phyloP scores from a whole-genome alignment of 2,113 vertebrate genomes.

The Tragelaphus buxtoni region DNA sequence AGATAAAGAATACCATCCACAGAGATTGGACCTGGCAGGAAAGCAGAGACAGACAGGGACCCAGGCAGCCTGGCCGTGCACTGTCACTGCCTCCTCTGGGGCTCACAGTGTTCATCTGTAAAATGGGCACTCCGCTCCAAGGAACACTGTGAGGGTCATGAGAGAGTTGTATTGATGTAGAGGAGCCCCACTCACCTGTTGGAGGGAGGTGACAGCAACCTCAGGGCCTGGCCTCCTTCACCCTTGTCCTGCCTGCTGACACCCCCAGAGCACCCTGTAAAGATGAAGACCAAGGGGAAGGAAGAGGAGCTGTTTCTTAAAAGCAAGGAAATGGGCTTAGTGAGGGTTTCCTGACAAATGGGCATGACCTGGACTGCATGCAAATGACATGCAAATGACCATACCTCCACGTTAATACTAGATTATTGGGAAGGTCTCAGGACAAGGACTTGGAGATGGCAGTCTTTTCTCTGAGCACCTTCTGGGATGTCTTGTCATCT shows the following conservation, averaged over 20 bases:
- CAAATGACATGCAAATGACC: neutral
- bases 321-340: neutral
- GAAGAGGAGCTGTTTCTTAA: neutral
- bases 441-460: neutral
- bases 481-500: neutral
- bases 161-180: neutral
- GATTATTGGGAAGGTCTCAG: neutral
- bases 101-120: neutral
- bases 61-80: neutral
- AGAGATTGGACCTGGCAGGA: neutral
- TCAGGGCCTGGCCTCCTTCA: neutral
- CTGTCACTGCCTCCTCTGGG: accelerated
- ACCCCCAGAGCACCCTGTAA: neutral
- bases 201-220: neutral
- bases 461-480: neutral
- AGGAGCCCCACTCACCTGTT: neutral
- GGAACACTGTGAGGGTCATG: neutral
- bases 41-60: accelerated
- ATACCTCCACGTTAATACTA: neutral
- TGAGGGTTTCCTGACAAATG: neutral
- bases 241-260: neutral
- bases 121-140: neutral
- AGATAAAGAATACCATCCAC: neutral
- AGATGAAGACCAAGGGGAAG: neutral
- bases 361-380: neutral